Base-by-base conservation (phyloP, 2,113 vertebrate species). In the Acanthisitta chloris region DNA sequence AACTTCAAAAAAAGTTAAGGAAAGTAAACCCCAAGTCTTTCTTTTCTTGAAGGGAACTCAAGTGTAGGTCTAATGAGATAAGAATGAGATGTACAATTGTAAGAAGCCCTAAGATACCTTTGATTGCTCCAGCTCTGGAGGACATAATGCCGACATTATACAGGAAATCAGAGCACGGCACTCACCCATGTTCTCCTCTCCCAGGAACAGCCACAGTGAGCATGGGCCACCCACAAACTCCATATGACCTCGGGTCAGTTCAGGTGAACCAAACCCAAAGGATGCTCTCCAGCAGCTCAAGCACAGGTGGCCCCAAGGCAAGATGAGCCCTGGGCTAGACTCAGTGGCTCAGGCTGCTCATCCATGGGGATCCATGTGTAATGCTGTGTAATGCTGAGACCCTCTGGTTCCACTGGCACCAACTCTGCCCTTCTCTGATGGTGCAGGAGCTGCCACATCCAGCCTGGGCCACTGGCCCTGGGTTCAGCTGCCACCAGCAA, bases 91-190 rank as follows among this genome's bases (percentile, higher is more conserved):
- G 38, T 36, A 23, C 36, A 38, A 19, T 43, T 17, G 34, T 85
- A 92, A 93, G 86, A 91, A 96, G 93, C 81, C 81, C 88, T 86
- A 46, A 29, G 54, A 49, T 48, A 91, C 38, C 93, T 96, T 64
- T 86, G 94, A 81, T 73, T 90, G 84, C 86, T 93, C 85, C 92
- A 88, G 11, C 85, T 95, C 66, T 88, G 61, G 43, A 93, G 81
- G 92, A 90, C 92, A 38, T 86, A 86, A 52, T 12, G 34, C 82
- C 40, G 78, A 19, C 71, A 79, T 79, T 90, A 92, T 76, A 64
- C 80, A 88, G 78, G 82, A 61, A 71, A 73, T 20, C 20, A 49
- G 61, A 88, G 61, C 46, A 62, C 11, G 23, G 62, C 20, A 19
- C 77, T 55, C 54, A 62, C 26, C 70, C 59, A 3, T 2, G 26